Evolutionary conservation across 2,113 vertebrate genomes (phyloP), one percentile per base, ranked within the genome.

Genomic region (Rhabdornis inornatus): DNA sequence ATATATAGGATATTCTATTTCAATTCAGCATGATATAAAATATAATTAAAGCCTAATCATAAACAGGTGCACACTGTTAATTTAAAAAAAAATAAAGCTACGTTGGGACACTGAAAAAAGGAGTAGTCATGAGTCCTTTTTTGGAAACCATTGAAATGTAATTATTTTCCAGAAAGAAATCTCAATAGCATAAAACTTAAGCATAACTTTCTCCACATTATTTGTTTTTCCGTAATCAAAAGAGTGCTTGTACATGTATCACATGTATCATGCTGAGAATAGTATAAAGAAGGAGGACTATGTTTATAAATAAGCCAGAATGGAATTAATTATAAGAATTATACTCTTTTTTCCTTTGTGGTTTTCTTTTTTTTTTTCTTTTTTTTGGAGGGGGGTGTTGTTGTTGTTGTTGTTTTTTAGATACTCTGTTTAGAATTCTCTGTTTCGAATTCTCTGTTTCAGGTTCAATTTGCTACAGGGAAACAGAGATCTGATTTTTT

Each of bases 31-130:
- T 71, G 15, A 87, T 80, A 33, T 77, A 35, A 94, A 95, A 88
- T 81, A 70, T 85, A 96, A 91, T 83, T 91, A 78, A 90, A 89
- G 31, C 35, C 15, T 94, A 79, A 93, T 89, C 45, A 83, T 88
- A 93, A 96, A 76, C 77, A 94, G 28, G 44, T 95, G 35, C 39
- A 79, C 39, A 78, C 22, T 88, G 50, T 63, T 87, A 91, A 72
- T 76, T 93, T 7, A 56, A 86, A 88, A 93, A 91, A 92, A 83
- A 11, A 55, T 70, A 97, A 87, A 92, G 24, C 39, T 59, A 16
- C 53, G 13, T 16, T 64, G 50, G 24, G 40, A 53, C 71, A 42
- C 12, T 68, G 20, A 16, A 76, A 69, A 92, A 83, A 80, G 16
- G 6, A 83, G 19, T 35, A 69, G 39, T 47, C 33, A 35, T 28